phyloP scores from a whole-genome alignment of 2,888 invertebrate genomes.

The Tetanocera ferruginea region DNA sequence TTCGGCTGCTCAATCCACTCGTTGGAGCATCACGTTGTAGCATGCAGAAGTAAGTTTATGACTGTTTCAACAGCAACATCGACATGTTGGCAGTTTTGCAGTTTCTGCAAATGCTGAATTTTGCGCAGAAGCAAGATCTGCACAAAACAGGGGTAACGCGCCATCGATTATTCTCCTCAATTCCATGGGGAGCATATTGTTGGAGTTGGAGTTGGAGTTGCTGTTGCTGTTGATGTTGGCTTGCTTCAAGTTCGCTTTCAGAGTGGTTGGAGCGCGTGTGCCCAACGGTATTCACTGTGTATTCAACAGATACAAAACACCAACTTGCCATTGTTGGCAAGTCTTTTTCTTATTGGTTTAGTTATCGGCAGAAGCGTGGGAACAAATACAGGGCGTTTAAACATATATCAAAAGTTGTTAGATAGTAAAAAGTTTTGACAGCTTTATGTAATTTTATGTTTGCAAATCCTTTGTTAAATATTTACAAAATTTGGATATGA shows the following conservation, averaged over 20 bases:
- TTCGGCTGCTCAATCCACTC: neutral
- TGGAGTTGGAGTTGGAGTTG: slow-evolving; percentile 24
- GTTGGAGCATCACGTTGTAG: neutral
- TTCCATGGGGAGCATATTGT: slow-evolving; percentile 5
- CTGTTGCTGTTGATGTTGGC: neutral
- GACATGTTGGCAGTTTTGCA: neutral
- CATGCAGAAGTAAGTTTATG: neutral
- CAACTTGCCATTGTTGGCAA: neutral
- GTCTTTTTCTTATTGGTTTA: slow-evolving; percentile 22
- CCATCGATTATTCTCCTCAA: neutral
- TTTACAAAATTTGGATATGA: too few relatives aligned
- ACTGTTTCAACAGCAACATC: neutral
- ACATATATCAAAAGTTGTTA: too few relatives aligned
- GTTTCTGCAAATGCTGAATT: neutral
- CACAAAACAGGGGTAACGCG: slow-evolving; percentile 25
- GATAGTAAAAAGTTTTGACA: too few relatives aligned
- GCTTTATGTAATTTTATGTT: too few relatives aligned
- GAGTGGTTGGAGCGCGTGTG: neutral
- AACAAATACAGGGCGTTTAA: neutral
- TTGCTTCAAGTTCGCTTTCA: neutral
- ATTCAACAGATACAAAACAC: slow-evolving; percentile 28
- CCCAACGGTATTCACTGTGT: neutral
- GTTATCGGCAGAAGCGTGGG: neutral
- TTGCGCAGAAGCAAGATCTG: slow-evolving; percentile 27
- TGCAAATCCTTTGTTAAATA: too few relatives aligned